A percentile compares a stretch with the other conserved stretches of the same genome.
Conservation (phyloP, 2,113 vertebrate genomes). For the Dascyllus trimaculatus region DNA sequence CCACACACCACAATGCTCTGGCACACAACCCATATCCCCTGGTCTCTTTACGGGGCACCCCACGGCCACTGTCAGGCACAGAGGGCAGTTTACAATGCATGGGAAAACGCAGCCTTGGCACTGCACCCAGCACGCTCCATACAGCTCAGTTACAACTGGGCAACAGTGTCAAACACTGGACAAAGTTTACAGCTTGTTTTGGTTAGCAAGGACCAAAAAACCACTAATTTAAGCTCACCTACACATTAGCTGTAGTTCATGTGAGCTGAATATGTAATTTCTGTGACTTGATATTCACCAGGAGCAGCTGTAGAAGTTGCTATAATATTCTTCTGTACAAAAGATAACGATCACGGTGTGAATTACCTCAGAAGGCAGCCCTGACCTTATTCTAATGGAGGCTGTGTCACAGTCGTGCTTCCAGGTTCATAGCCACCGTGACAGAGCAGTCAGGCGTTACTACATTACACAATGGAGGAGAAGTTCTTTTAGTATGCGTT, state of each 20-base stretch:
- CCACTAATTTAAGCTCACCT: neutral
- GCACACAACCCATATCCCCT: slow-evolving; percentile 37
- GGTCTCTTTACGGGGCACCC: slow-evolving; percentile 59
- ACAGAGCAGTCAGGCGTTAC: too few species aligned
- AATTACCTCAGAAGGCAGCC: neutral
- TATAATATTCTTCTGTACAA: neutral
- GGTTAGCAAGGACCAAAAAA: neutral
- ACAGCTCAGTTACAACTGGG: slow-evolving; percentile 5
- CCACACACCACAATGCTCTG: slow-evolving; percentile 31
- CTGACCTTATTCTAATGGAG: neutral
- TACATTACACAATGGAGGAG: too few species aligned
- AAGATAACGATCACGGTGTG: neutral
- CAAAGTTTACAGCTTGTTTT: neutral
- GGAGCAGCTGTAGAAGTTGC: too few species aligned
- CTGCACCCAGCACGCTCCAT: slow-evolving; percentile 1
- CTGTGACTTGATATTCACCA: neutral
- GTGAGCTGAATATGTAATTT: neutral
- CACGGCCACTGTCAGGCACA: slow-evolving; percentile 34
- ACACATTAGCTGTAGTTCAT: slow-evolving; percentile 3
- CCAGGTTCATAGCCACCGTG: neutral
- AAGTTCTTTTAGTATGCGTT: too few species aligned
- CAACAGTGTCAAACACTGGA: slow-evolving; percentile 19
- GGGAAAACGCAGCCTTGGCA: slow-evolving; percentile 55
- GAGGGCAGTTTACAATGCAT: slow-evolving; percentile 62
- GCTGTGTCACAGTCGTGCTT: neutral